A percentile compares a stretch with the other conserved stretches of the same genome.
These are phyloP conservation scores for Petrocephalus zakoni DNA, from an alignment of 2,113 vertebrate species.

Conservation along the genomic window DNA sequence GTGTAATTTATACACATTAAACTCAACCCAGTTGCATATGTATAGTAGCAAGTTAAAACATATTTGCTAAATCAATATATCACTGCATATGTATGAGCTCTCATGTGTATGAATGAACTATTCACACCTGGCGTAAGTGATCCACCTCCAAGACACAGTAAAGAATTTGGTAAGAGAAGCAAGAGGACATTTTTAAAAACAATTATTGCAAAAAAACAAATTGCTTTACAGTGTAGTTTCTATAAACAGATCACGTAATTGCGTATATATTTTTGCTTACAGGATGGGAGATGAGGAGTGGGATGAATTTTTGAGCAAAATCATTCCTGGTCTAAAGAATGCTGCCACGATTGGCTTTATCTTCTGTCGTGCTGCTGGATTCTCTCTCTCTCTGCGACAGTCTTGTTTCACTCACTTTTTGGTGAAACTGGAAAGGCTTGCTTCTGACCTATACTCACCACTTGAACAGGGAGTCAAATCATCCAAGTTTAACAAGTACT, in stretches of 20 bases:
- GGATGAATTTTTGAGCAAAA: neutral
- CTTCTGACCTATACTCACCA: conserved; percentile 2
- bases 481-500: neutral
- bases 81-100: too few relatives aligned
- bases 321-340: neutral
- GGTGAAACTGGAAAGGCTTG: neutral
- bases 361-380: neutral
- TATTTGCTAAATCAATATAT: too few relatives aligned
- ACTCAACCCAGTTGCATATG: neutral
- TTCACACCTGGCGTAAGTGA: too few relatives aligned
- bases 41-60: neutral
- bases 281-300: neutral
- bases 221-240: neutral
- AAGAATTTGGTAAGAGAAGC: too few relatives aligned
- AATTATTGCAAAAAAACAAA: neutral
- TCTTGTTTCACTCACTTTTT: neutral
- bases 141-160: too few relatives aligned
- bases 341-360: neutral
- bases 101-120: too few relatives aligned
- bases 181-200: neutral
- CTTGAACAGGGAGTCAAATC: neutral
- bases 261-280: neutral
- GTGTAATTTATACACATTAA: neutral
- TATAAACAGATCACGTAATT: neutral
- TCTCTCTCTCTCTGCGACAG: neutral